These are phyloP conservation scores for Girardinichthys multiradiatus DNA, from an alignment of 2,113 vertebrate species.

Conservation along the genomic window DNA sequence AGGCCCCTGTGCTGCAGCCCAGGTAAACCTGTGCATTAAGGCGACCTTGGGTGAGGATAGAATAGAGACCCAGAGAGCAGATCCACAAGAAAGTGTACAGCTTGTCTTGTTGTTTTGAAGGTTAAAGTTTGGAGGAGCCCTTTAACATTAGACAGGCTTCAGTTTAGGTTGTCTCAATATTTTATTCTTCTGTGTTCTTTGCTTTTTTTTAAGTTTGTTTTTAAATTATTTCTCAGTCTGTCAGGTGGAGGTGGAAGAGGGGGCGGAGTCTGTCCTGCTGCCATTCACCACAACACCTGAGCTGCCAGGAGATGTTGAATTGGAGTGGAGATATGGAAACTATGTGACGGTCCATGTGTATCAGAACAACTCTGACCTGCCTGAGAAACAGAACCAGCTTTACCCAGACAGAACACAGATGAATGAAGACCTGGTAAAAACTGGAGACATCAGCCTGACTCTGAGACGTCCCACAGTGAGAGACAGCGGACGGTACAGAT, in stretches of 20 bases:
- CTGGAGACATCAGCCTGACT: slow-evolving; percentile 8
- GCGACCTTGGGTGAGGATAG: no score
- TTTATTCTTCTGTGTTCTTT: not conserved
- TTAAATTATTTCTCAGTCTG: slow-evolving; percentile 1
- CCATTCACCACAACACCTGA: slow-evolving; percentile 1
- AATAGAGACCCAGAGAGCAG: no score
- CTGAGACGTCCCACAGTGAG: not conserved
- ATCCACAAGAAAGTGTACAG: no score
- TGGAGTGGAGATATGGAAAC: not conserved
- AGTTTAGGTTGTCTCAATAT: no score
- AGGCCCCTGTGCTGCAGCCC: no score
- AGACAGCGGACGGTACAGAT: not conserved
- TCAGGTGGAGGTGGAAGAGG: not conserved
- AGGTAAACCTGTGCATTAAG: no score
- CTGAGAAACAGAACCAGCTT: not conserved
- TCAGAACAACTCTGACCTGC: not conserved
- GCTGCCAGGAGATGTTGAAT: not conserved
- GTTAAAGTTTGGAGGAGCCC: no score
- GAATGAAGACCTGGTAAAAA: not conserved
- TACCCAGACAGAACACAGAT: not conserved
- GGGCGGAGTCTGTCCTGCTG: slow-evolving; percentile 4
- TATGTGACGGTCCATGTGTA: no score
- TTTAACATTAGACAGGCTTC: no score
- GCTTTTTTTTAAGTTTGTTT: no score
- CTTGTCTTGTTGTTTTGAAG: no score